These are phyloP conservation scores for Tuberolachnus salignus DNA, from an alignment of 2,888 invertebrate genomes.

Conservation along the genomic window DNA sequence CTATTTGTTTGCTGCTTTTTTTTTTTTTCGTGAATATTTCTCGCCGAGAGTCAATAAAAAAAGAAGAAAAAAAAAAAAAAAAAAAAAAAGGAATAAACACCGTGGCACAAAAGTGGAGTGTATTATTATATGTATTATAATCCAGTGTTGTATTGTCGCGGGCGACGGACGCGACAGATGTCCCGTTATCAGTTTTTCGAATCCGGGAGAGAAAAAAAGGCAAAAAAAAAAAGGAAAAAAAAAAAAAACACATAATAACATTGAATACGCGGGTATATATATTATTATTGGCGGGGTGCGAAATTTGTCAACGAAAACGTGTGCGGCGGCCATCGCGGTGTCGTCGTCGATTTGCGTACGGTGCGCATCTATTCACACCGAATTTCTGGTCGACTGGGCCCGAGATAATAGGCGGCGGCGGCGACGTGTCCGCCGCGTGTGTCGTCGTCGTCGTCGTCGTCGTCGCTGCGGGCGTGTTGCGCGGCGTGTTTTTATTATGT, in stretches of 20 bases:
- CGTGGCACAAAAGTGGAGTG: constrained; percentile 37
- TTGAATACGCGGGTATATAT: too few relatives aligned
- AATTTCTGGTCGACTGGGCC: constrained; percentile 54
- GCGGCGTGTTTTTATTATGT: neutral
- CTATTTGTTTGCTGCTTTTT: neutral
- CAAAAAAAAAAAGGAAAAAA: neutral
- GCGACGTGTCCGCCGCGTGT: neutral
- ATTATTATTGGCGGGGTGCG: constrained; percentile 43
- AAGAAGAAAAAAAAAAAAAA: neutral
- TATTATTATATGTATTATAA: too few relatives aligned
- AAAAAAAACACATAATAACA: too few relatives aligned
- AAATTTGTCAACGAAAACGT: constrained; percentile 56
- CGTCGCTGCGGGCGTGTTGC: constrained; percentile 26
- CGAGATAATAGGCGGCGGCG: constrained; percentile 20
- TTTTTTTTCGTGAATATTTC: constrained; percentile 10
- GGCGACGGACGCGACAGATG: constrained; percentile 30
- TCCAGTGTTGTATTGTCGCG: constrained; percentile 16
- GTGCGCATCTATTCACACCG: constrained; percentile 32
- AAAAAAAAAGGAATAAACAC: constrained; percentile 25
- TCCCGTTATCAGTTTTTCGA: constrained; percentile 51
- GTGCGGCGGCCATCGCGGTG: constrained; percentile 13
- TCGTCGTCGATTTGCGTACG: neutral
- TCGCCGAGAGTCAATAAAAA: constrained; percentile 32
- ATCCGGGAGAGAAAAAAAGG: constrained; percentile 12
- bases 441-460: constrained; percentile 13